A percentile compares a stretch with the other conserved stretches of the same genome.
These are phyloP conservation scores for Drosophila varians DNA, from an alignment of 1,140 invertebrate species.

Conservation along the genomic window DNA sequence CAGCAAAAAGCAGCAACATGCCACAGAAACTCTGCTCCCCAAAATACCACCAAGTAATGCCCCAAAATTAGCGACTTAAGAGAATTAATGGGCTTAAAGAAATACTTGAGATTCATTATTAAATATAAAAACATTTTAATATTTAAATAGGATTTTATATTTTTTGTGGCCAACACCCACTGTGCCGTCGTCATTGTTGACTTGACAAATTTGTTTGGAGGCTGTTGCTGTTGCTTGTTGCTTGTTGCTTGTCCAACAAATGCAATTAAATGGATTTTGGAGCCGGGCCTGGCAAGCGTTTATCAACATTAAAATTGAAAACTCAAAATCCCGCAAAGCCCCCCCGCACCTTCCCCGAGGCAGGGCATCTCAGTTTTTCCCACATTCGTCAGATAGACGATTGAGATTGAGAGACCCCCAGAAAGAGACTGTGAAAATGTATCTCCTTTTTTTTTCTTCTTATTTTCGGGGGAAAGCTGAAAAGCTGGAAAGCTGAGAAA, in stretches of 20 bases:
- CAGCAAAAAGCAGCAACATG: slow-evolving; percentile 23
- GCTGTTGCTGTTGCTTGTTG: background rate
- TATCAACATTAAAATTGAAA: slow-evolving; percentile 51
- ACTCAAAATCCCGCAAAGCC: slow-evolving; percentile 14
- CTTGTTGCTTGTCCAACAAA: slow-evolving; percentile 45
- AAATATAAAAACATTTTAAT: too few species aligned
- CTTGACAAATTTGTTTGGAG: slow-evolving; percentile 63
- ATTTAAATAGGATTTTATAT: too few species aligned
- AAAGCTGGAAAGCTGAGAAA: slow-evolving; percentile 47
- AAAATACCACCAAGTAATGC: too few species aligned
- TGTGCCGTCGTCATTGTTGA: slow-evolving; percentile 21
- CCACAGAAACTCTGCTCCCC: too few species aligned
- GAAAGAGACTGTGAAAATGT: slow-evolving; percentile 7
- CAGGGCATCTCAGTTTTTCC: slow-evolving; percentile 56
- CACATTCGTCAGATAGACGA: slow-evolving; percentile 61
- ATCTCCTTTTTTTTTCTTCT: too few species aligned
- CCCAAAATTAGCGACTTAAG: too few species aligned
- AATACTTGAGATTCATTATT: too few species aligned
- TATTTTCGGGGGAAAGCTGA: slow-evolving; percentile 3
- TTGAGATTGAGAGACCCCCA: background rate
- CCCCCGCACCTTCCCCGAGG: too few species aligned
- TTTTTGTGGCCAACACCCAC: slow-evolving; percentile 12
- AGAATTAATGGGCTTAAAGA: too few species aligned
- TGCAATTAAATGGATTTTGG: slow-evolving; percentile 50
- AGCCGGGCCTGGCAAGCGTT: slow-evolving; percentile 35